Conservation (phyloP, 2,113 vertebrate genomes). For the Gymnocephalus cernua region DNA sequence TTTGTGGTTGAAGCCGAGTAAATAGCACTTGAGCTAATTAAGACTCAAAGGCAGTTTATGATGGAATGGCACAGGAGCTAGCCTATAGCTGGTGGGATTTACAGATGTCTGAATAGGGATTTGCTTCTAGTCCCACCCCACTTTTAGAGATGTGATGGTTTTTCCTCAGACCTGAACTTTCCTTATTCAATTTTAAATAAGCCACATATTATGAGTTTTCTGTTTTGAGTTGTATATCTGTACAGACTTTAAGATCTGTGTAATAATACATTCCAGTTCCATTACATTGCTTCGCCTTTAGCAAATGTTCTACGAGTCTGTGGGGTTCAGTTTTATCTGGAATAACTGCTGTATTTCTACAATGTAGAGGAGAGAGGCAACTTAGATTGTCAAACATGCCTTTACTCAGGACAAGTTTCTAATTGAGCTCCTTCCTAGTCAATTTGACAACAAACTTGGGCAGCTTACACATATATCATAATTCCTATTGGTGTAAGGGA, state of each 20-base stretch:
- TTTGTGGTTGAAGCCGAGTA: conserved; percentile 62
- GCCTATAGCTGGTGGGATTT: conserved; percentile 27
- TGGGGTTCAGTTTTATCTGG: conserved; percentile 1
- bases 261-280: neutral
- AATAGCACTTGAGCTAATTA: conserved; percentile 71
- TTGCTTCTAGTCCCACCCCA: conserved; percentile 4
- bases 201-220: neutral
- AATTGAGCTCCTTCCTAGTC: neutral
- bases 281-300: conserved; percentile 12
- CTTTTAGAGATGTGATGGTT: neutral
- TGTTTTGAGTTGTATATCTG: conserved; percentile 6
- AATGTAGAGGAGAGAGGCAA: neutral
- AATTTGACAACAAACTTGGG: conserved; percentile 44
- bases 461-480: conserved; percentile 18
- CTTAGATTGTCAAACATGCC: neutral
- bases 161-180: conserved; percentile 12
- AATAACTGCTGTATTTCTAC: conserved; percentile 8
- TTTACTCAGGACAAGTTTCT: neutral
- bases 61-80: conserved; percentile 24
- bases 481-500: too few relatives aligned
- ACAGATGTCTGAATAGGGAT: conserved; percentile 51
- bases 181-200: conserved; percentile 34
- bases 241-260: neutral
- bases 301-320: conserved; percentile 8
- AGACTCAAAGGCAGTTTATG: conserved; percentile 59